Conservation (phyloP, 2,797 vertebrate genomes). For the Amblyopsis hoosieri region DNA sequence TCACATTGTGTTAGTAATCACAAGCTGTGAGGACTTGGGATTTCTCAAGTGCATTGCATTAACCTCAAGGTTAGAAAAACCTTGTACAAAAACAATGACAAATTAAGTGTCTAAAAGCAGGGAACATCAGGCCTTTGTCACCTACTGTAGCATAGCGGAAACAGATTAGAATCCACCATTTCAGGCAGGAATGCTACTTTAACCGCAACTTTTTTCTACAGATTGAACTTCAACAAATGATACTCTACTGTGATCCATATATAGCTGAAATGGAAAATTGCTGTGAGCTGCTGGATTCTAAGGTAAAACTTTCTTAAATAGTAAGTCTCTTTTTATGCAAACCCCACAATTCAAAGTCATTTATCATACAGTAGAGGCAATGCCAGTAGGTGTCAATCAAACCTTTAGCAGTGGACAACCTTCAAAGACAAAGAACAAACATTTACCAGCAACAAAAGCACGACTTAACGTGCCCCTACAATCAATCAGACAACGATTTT, state of each 20-base stretch:
- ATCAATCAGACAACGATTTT: too few species aligned
- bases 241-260: slow-evolving; percentile 89
- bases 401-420: too few species aligned
- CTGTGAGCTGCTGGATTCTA: slow-evolving; percentile 83
- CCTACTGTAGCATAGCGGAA: neutral
- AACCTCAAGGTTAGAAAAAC: neutral
- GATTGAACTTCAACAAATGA: slow-evolving; percentile 90
- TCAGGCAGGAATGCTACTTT: slow-evolving; percentile 10
- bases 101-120: neutral
- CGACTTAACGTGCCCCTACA: too few species aligned
- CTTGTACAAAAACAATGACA: slow-evolving; percentile 11
- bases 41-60: too few species aligned
- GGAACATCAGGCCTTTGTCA: slow-evolving; percentile 10
- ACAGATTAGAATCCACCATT: slow-evolving; percentile 14
- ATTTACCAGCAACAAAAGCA: too few species aligned
- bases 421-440: too few species aligned
- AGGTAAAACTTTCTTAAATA: slow-evolving; percentile 72
- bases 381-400: too few species aligned
- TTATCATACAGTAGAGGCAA: too few species aligned
- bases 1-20: too few species aligned
- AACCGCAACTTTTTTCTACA: slow-evolving; percentile 66
- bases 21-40: too few species aligned
- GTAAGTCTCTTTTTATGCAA: neutral
- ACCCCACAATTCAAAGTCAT: too few species aligned
- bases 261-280: slow-evolving; percentile 85